A percentile compares a stretch with the other conserved stretches of the same genome.
phyloP scores from a whole-genome alignment of 2,797 vertebrate genomes.

The Mus minutoides region DNA sequence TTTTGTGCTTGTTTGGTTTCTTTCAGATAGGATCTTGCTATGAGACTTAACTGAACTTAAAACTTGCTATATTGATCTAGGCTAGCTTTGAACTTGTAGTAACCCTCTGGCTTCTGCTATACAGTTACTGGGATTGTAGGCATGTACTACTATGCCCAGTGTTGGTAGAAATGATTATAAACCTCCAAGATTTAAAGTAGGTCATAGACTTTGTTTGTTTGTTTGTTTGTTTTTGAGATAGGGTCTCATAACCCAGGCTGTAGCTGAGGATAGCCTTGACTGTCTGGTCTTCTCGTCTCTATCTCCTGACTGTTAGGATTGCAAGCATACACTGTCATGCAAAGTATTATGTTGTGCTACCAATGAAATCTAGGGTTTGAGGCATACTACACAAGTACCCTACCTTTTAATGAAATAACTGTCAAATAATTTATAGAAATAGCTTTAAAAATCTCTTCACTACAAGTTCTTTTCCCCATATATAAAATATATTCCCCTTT shows the following conservation, averaged over 20 bases:
- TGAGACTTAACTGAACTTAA: not conserved
- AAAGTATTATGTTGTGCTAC: not conserved
- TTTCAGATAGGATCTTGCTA: not conserved
- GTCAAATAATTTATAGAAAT: not conserved
- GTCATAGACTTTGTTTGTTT: not conserved
- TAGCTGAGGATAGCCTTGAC: not conserved
- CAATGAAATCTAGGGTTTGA: not conserved
- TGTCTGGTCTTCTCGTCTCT: not conserved
- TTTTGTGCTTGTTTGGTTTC: not conserved
- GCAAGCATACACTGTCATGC: not conserved
- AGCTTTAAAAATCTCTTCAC: constrained; percentile 1
- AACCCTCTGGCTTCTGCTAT: not conserved
- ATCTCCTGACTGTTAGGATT: not conserved
- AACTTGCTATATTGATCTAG: not conserved
- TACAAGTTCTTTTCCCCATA: not conserved
- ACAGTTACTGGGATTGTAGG: not conserved
- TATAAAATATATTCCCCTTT: not conserved
- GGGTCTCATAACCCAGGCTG: not conserved
- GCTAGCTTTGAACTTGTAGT: not conserved
- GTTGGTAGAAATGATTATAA: not conserved
- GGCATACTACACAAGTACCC: not conserved
- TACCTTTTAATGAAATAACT: not conserved
- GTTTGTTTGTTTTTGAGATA: not conserved
- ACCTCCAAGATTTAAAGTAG: not conserved
- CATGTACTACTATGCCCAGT: not conserved